Percentiles rank a stretch among this genome's conserved stretches.
These are phyloP conservation scores for Pedionomus torquatus DNA, from an alignment of 2,113 vertebrate genomes.

Conservation along the genomic window DNA sequence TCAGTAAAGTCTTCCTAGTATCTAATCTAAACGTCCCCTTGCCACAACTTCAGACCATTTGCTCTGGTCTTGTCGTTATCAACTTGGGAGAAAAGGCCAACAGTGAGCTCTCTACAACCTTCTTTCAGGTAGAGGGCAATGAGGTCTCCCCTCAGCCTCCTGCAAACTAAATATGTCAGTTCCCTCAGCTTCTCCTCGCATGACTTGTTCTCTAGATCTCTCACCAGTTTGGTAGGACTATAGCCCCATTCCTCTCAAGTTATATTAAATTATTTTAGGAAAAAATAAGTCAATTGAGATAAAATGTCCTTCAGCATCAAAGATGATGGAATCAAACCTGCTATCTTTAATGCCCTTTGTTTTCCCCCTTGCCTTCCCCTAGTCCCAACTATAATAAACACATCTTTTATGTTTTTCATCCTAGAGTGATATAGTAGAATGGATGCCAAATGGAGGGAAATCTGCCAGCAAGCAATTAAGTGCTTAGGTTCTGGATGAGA, in stretches of 20 bases:
- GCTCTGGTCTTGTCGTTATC: no score
- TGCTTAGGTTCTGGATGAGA: background rate
- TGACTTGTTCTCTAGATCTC: no score
- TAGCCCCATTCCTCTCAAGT: background rate
- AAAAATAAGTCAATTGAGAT: background rate
- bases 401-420: background rate
- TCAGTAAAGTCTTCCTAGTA: no score
- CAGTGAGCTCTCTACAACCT: no score
- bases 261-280: background rate
- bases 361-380: background rate
- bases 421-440: background rate
- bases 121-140: no score
- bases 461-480: background rate
- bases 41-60: no score
- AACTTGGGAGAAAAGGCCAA: no score
- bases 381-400: background rate
- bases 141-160: no score
- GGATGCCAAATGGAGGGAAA: background rate
- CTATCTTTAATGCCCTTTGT: background rate
- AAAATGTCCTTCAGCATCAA: background rate
- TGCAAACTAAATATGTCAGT: no score
- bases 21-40: no score
- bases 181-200: no score
- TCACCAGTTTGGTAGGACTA: background rate
- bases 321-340: background rate